phyloP scores from a whole-genome alignment of 2,113 vertebrate species.

The Pteruthius melanotis region DNA sequence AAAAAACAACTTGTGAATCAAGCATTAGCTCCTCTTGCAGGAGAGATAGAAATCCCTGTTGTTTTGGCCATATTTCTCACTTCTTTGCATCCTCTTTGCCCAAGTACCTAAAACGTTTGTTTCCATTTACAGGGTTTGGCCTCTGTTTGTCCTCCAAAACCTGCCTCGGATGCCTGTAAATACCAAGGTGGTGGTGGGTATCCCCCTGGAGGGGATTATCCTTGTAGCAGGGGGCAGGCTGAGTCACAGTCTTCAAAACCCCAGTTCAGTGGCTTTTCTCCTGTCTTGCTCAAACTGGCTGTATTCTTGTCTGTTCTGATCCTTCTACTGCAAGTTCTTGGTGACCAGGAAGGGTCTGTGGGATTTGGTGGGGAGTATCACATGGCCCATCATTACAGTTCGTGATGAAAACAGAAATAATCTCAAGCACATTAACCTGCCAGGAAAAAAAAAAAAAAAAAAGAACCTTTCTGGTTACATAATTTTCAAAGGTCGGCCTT shows the following conservation, averaged over 20 bases:
- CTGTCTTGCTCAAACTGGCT: not conserved
- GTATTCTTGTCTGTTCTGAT: not conserved
- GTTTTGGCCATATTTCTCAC: not conserved
- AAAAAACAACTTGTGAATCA: not conserved
- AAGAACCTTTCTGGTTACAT: not conserved
- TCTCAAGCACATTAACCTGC: not conserved
- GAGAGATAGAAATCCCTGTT: not conserved
- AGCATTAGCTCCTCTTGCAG: not conserved
- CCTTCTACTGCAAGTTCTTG: not conserved
- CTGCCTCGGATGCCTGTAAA: not conserved
- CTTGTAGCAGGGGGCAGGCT: not conserved
- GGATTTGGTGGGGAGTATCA: not conserved
- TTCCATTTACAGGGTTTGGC: not conserved
- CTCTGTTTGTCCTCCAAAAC: not conserved
- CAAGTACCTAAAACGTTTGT: not conserved
- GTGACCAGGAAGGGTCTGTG: not conserved
- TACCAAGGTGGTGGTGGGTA: not conserved
- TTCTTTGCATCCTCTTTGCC: not conserved
- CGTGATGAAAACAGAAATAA: not conserved
- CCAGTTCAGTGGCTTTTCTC: fast-evolving
- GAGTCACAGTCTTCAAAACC: not conserved
- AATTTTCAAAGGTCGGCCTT: not conserved
- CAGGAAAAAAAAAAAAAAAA: not conserved
- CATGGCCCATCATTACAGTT: not conserved
- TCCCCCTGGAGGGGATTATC: no score